phyloP scores from a whole-genome alignment of 2,888 invertebrate species.

The Alsophila aescularia region DNA sequence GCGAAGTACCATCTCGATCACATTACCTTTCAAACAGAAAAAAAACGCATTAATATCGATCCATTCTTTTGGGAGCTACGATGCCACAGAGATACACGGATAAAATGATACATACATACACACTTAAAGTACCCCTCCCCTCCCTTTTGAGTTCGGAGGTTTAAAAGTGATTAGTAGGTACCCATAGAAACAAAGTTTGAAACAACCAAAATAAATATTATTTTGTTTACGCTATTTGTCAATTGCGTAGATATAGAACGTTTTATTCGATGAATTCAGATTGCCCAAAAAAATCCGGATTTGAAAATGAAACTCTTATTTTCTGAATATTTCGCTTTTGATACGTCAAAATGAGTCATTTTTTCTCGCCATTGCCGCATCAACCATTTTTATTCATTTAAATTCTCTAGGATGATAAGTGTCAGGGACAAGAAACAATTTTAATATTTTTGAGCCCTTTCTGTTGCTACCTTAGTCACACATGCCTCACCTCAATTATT shows the following conservation, averaged over 20 bases:
- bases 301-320: conserved; percentile 16
- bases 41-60: too few relatives aligned
- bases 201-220: conserved; percentile 26
- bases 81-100: too few relatives aligned
- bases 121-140: too few relatives aligned
- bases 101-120: too few relatives aligned
- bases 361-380: background rate
- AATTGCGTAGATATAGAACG: conserved; percentile 26
- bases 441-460: too few relatives aligned
- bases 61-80: too few relatives aligned
- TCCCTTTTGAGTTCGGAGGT: too few relatives aligned
- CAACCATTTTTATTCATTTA: conserved; percentile 1
- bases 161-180: conserved; percentile 15
- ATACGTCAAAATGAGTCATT: background rate
- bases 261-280: conserved; percentile 24
- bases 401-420: too few relatives aligned
- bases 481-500: background rate
- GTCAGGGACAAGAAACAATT: too few relatives aligned
- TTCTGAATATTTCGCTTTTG: conserved; percentile 3
- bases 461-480: background rate
- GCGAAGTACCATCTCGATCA: too few relatives aligned
- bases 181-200: conserved; percentile 14
- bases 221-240: conserved; percentile 28
- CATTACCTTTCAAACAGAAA: too few relatives aligned
- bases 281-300: conserved; percentile 19